Evolutionary conservation across 1,140 invertebrate species (phyloP), one percentile per base, ranked within the genome.

Genomic region (Drosophila aff.): DNA sequence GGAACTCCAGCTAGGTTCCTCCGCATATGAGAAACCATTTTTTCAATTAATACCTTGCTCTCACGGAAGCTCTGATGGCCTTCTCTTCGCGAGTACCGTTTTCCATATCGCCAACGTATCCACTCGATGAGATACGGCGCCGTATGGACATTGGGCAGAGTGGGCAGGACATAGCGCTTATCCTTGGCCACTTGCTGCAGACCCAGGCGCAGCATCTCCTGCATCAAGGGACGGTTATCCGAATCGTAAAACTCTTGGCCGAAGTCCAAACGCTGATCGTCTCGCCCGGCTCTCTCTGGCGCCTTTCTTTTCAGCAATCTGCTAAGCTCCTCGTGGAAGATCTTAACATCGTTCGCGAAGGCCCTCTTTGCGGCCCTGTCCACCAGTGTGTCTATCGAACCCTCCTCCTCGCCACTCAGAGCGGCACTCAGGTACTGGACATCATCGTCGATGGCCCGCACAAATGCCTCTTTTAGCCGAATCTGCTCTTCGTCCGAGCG

Each of bases 61-160:
- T 36, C 23, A 0, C 0, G 1, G 8, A 40, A 73, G 8, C 31
- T 63, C 4, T 33, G 41, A 9, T 33, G 15, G 9, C 55, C 49
- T 3, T 91, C 74, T 1, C n/a, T 16, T 6, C 50, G 28, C 1
- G 76, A 75, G 46, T 81, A 92, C 0, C 47, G 76, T 15, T 86
- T 76, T 11, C 85, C 85, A 52, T 90, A 91, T 0, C 90, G 79
- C 4, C 44, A 21, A 7, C 74, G 53, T 9, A 92, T 86, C 90
- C 90, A 91, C 23, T 92, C 80, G 13, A 74, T 47, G 4, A 91
- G 76, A 13, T 86, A 53, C 1, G 89, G 89, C 9, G 76, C 60
- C 0, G 21, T n/a, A 7, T 92, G 73, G 3, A 81, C 90, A 36
- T 90, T 28, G 0, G 90, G 90, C 43, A 91, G 40, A 4, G 84